Conservation (phyloP, 2,113 vertebrate species). For the Rattus norvegicus region DNA sequence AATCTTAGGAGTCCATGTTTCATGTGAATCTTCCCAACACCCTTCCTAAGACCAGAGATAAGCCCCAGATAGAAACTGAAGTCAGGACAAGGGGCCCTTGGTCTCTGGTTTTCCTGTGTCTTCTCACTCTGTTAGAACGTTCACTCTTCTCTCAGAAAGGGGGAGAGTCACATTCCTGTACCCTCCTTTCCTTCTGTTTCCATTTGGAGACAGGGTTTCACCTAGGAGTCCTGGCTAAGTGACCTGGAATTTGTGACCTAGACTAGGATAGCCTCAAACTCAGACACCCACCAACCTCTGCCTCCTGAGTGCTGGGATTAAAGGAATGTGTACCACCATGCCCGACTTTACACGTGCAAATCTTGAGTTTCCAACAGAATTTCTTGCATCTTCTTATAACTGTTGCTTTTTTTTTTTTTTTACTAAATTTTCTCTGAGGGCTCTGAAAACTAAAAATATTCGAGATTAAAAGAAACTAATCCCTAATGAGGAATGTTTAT, state of each 20-base stretch:
- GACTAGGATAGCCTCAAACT: not conserved
- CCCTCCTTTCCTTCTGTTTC: not conserved
- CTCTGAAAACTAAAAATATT: constrained; percentile 59
- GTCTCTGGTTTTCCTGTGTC: constrained; percentile 15
- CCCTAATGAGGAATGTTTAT: constrained; percentile 2
- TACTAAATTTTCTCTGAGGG: constrained; percentile 1
- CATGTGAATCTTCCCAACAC: constrained; percentile 54
- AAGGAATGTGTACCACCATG: not conserved
- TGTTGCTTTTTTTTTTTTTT: not conserved
- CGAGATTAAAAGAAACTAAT: constrained; percentile 2
- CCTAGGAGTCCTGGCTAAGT: not conserved
- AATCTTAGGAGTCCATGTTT: constrained; percentile 65
- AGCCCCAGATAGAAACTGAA: constrained; percentile 33
- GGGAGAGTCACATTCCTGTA: not conserved
- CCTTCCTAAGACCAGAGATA: constrained; percentile 44
- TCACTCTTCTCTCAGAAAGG: not conserved
- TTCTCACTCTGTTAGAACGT: not conserved
- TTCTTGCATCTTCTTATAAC: constrained; percentile 2
- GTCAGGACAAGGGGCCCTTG: not conserved
- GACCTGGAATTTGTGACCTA: not conserved
- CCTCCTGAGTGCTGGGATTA: not conserved
- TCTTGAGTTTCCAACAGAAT: not conserved
- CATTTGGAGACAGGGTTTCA: not conserved
- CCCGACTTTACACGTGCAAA: not conserved
- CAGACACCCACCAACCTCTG: not conserved